Evolutionary conservation across 2,113 vertebrate genomes (phyloP).

Genomic region (Origma solitaria): DNA sequence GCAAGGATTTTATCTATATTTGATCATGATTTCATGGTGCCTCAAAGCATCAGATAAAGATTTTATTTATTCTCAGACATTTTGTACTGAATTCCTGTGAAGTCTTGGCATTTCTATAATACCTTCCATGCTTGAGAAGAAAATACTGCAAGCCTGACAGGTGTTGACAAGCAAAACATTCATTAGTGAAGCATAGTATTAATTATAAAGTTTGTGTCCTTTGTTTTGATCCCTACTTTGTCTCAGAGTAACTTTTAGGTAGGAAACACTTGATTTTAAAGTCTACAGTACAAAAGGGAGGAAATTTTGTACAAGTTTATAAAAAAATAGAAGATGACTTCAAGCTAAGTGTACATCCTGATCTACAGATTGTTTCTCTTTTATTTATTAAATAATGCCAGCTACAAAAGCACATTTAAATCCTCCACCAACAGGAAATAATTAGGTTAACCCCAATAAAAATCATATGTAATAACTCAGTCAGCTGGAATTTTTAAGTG

Average conservation of each 20-base stretch:
- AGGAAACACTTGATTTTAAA: constrained; percentile 39
- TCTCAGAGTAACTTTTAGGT: constrained; percentile 60
- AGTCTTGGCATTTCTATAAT: constrained; percentile 62
- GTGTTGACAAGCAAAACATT: constrained; percentile 63
- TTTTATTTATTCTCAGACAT: constrained; percentile 39
- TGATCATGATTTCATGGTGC: neutral
- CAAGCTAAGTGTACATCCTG: constrained; percentile 3
- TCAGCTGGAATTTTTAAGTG: constrained; percentile 69
- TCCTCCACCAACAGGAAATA: constrained; percentile 72
- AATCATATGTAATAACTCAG: constrained; percentile 64
- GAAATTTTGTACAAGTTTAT: constrained; percentile 35
- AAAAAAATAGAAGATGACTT: neutral
- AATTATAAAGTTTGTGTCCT: constrained; percentile 47
- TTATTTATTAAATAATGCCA: constrained; percentile 75
- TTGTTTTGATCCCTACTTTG: constrained; percentile 45
- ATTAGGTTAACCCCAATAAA: constrained; percentile 70
- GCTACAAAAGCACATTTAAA: constrained; percentile 62
- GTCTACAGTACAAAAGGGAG: neutral
- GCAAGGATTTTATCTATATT: neutral
- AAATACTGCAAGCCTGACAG: constrained; percentile 62
- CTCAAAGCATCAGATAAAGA: constrained; percentile 17
- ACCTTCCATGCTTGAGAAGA: constrained; percentile 44
- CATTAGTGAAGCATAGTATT: constrained; percentile 57
- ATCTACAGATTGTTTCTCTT: constrained; percentile 62
- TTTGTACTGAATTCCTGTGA: constrained; percentile 31